phyloP scores from a whole-genome alignment of 2,113 vertebrate genomes.

The Lota lota region DNA sequence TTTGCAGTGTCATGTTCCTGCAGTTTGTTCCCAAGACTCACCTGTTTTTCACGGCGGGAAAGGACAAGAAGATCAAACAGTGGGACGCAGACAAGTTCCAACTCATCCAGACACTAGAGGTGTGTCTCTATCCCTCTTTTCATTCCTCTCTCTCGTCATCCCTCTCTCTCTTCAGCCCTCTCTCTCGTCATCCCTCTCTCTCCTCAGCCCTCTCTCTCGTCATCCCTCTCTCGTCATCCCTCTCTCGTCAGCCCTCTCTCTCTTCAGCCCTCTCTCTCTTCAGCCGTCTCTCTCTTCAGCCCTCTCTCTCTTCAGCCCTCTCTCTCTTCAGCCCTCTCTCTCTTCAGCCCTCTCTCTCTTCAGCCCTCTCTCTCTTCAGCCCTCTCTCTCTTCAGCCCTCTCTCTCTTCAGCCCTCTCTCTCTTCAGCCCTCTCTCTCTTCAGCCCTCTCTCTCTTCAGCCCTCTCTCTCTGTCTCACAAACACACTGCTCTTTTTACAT shows the following conservation, averaged over 20 bases:
- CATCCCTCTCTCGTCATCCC: neutral
- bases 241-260: too few relatives aligned
- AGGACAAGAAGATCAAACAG: conserved; percentile 93
- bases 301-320: neutral
- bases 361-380: too few relatives aligned
- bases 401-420: neutral
- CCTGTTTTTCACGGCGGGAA: conserved; percentile 96
- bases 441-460: too few relatives aligned
- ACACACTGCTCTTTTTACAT: too few relatives aligned
- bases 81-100: conserved; percentile 98
- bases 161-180: neutral
- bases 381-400: neutral
- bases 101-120: conserved; percentile 92
- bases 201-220: neutral
- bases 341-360: neutral
- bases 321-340: neutral
- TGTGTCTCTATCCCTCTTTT: conserved; percentile 48
- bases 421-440: too few relatives aligned
- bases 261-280: too few relatives aligned
- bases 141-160: neutral
- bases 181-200: neutral
- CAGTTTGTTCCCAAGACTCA: conserved; percentile 95
- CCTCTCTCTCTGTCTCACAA: too few relatives aligned
- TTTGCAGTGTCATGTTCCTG: conserved; percentile 90
- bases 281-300: too few relatives aligned